Conservation (phyloP, 2,797 vertebrate species). For the Helostoma temminkii region DNA sequence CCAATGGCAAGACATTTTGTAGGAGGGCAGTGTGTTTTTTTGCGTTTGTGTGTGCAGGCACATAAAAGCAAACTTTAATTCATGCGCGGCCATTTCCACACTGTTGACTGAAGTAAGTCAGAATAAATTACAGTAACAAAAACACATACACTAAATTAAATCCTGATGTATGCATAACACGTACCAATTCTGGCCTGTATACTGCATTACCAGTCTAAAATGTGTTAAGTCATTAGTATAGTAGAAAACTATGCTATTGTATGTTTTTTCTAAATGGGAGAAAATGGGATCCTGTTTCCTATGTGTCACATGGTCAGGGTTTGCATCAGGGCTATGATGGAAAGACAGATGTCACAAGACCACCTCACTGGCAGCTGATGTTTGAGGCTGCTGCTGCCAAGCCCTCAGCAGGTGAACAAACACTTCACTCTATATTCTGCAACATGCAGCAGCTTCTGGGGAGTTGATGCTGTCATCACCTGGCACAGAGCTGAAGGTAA, state of each 20-base stretch:
- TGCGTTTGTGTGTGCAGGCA: constrained; percentile 39
- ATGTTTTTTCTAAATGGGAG: constrained; percentile 58
- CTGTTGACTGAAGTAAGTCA: constrained; percentile 62
- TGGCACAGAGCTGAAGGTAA: constrained; percentile 41
- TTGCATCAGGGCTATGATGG: constrained; percentile 54
- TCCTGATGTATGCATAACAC: constrained; percentile 45
- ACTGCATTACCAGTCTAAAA: constrained; percentile 31
- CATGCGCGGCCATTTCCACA: constrained; percentile 54
- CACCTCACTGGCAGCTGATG: constrained; percentile 24
- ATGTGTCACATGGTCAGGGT: constrained; percentile 60
- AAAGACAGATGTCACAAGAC: constrained; percentile 54
- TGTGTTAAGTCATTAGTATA: constrained; percentile 51
- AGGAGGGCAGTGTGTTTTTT: constrained; percentile 19
- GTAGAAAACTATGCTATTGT: constrained; percentile 47
- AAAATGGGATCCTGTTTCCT: constrained; percentile 64
- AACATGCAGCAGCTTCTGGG: constrained; percentile 46
- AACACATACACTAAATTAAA: constrained; percentile 56
- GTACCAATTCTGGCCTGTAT: constrained; percentile 41
- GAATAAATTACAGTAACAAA: constrained; percentile 68
- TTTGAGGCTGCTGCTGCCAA: constrained; percentile 52
- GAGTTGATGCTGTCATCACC: constrained; percentile 64
- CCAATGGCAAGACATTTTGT: constrained; percentile 25
- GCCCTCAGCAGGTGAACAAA: constrained; percentile 74
- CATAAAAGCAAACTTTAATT: constrained; percentile 28
- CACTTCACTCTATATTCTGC: constrained; percentile 46